Evolutionary conservation across 1,140 invertebrate species (phyloP).

Genomic region (Ips nitidus): DNA sequence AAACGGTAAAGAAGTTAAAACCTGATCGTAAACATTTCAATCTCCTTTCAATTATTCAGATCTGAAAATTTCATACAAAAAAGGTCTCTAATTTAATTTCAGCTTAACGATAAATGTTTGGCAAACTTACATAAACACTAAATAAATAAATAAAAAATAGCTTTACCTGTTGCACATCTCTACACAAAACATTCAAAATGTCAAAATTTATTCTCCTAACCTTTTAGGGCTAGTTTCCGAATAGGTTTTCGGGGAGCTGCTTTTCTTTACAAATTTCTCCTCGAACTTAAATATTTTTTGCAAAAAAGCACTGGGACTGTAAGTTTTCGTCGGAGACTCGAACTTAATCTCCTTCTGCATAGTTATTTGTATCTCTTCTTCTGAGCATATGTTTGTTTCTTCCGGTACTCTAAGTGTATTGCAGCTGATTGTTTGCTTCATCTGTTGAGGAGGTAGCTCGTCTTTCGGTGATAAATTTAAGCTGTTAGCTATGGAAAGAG

Average conservation of each 20-base stretch:
- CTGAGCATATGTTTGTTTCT: conserved; percentile 41
- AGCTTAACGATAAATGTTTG: too few relatives aligned
- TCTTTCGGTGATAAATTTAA: conserved; percentile 41
- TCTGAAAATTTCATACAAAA: too few relatives aligned
- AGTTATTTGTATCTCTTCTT: conserved; percentile 51
- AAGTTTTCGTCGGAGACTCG: conserved; percentile 52
- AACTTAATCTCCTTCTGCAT: conserved; percentile 16
- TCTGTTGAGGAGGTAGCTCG: conserved; percentile 25
- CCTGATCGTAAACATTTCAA: too few relatives aligned
- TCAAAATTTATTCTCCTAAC: conserved; percentile 26
- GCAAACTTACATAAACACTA: not conserved
- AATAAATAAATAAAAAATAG: not conserved
- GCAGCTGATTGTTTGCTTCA: conserved; percentile 41
- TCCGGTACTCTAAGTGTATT: conserved; percentile 54
- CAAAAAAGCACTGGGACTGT: conserved; percentile 56
- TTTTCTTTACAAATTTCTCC: conserved; percentile 40
- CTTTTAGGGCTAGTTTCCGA: conserved; percentile 52
- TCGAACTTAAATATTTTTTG: conserved; percentile 56
- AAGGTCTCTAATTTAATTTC: too few relatives aligned
- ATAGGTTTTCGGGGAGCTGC: conserved; percentile 38
- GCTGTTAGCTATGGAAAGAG: conserved; percentile 36
- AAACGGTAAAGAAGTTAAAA: too few relatives aligned
- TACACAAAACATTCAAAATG: conserved; percentile 24
- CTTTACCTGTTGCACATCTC: conserved; percentile 11
- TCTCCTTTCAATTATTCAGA: too few relatives aligned